Evolutionary conservation across 2,888 invertebrate species (phyloP).

Genomic region (Acleris holmiana): DNA sequence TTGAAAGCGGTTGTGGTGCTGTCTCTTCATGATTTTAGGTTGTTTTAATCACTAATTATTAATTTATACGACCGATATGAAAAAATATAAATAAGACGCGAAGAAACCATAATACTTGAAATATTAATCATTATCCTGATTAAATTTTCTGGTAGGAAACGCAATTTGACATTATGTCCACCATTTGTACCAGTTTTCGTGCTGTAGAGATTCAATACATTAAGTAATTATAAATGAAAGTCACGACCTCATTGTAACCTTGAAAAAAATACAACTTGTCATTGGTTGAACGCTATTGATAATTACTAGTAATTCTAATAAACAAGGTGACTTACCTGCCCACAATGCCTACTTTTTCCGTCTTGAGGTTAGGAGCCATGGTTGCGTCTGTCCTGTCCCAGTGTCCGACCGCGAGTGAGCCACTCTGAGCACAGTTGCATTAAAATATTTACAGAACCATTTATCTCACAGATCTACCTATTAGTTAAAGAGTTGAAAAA

Average conservation of each 20-base stretch:
- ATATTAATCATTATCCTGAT: no score
- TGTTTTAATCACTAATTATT: no score
- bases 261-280: neutral
- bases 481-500: neutral
- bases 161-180: no score
- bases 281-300: neutral
- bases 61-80: no score
- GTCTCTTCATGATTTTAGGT: no score
- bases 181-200: no score
- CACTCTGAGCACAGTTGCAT: conserved; percentile 32
- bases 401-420: conserved; percentile 54
- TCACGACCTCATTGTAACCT: neutral
- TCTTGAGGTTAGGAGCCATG: conserved; percentile 74
- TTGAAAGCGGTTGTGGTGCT: no score
- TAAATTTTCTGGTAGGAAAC: no score
- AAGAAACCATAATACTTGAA: no score
- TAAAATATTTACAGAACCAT: neutral
- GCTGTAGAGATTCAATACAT: no score
- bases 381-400: conserved; percentile 45
- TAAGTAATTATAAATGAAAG: neutral
- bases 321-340: conserved; percentile 86
- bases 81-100: no score
- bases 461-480: neutral
- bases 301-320: neutral
- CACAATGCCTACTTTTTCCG: conserved; percentile 89